Evolutionary conservation across 2,113 vertebrate species (phyloP).

Genomic region (Bubalus kerabau): DNA sequence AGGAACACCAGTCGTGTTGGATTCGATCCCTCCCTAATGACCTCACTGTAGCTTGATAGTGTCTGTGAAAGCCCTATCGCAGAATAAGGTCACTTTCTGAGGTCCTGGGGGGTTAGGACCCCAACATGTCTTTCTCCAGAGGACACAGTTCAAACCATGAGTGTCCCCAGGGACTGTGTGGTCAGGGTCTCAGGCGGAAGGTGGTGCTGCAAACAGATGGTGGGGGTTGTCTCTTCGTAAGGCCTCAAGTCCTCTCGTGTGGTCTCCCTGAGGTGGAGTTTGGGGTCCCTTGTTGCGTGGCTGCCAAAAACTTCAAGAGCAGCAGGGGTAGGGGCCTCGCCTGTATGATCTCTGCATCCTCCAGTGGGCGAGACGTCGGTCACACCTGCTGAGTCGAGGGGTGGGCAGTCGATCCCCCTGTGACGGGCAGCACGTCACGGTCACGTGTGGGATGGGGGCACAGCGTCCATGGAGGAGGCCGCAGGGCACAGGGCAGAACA

Average conservation of each 20-base stretch:
- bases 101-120: neutral
- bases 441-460: accelerated
- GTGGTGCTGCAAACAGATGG: neutral
- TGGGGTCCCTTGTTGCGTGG: neutral
- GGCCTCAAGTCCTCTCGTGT: accelerated
- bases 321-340: accelerated
- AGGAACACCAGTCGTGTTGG: neutral
- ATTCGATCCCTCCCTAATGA: neutral
- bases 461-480: neutral
- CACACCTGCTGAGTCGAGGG: neutral
- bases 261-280: neutral
- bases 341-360: neutral
- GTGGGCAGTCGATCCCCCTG: accelerated
- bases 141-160: accelerated
- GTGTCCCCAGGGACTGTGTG: neutral
- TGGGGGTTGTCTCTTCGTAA: accelerated
- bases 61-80: neutral
- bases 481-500: neutral
- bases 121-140: neutral
- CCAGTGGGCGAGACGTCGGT: accelerated
- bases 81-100: neutral
- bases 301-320: neutral
- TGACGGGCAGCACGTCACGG: accelerated
- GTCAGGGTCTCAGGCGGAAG: neutral
- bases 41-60: neutral